Percentiles rank a stretch among this genome's conserved stretches.
phyloP scores from a whole-genome alignment of 2,888 invertebrate genomes.

The Platynereis dumerilii region DNA sequence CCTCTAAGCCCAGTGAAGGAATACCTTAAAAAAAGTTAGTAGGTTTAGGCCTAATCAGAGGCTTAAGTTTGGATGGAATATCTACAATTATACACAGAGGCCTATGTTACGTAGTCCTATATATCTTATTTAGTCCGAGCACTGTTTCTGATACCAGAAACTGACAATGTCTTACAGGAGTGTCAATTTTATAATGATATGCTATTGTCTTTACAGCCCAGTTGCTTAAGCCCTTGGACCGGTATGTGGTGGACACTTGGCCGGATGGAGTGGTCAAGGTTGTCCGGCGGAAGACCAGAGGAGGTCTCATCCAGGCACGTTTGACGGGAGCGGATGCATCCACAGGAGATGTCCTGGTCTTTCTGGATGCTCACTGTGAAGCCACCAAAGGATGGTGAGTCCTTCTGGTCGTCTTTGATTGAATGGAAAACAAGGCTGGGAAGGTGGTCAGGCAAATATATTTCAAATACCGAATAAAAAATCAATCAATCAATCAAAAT shows the following conservation, averaged over 20 bases:
- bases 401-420: neutral
- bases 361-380: slow-evolving; percentile 62
- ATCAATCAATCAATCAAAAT: neutral
- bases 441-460: too few species aligned
- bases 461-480: too few species aligned
- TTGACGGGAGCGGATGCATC: slow-evolving; percentile 86
- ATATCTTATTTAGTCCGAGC: too few species aligned
- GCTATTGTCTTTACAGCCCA: slow-evolving; percentile 41
- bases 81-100: too few species aligned
- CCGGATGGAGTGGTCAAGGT: slow-evolving; percentile 71
- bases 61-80: too few species aligned
- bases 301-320: slow-evolving; percentile 88
- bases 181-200: too few species aligned
- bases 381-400: slow-evolving; percentile 52
- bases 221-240: slow-evolving; percentile 46
- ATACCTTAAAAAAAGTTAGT: too few species aligned
- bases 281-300: slow-evolving; percentile 75
- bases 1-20: too few species aligned
- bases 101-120: too few species aligned
- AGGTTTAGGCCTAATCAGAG: too few species aligned
- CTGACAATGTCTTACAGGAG: too few species aligned
- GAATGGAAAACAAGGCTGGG: neutral
- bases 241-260: slow-evolving; percentile 70
- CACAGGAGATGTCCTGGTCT: slow-evolving; percentile 60
- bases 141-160: too few species aligned